A percentile compares a stretch with the other conserved stretches of the same genome.
These are phyloP conservation scores for Drosophila nr. perissopoda DNA, from an alignment of 2,888 invertebrate genomes.

Conservation along the genomic window DNA sequence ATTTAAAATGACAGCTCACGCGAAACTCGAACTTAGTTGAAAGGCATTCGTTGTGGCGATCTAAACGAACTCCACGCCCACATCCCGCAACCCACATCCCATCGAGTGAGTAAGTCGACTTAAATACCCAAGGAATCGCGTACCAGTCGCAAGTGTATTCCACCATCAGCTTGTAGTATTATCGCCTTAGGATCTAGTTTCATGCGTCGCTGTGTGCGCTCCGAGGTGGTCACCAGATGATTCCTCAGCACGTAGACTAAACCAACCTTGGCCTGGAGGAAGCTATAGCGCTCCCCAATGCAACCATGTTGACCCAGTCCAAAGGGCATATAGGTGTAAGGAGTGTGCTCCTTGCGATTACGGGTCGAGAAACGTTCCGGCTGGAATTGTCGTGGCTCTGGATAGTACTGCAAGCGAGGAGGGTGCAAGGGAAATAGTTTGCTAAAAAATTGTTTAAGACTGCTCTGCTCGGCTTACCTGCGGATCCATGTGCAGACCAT, in stretches of 20 bases:
- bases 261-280: constrained; percentile 83
- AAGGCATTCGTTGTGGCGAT: constrained; percentile 42
- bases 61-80: not conserved
- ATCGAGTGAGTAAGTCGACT: constrained; percentile 22
- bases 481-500: constrained; percentile 83
- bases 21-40: constrained; percentile 56
- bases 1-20: constrained; percentile 64
- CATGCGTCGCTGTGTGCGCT: constrained; percentile 75
- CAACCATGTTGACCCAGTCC: constrained; percentile 84
- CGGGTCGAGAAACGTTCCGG: constrained; percentile 84
- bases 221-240: constrained; percentile 79
- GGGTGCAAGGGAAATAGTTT: not conserved
- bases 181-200: constrained; percentile 81
- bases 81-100: not conserved
- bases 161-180: constrained; percentile 81
- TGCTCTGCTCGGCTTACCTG: constrained; percentile 60
- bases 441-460: not conserved
- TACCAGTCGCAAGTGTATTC: constrained; percentile 81
- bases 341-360: constrained; percentile 79
- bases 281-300: constrained; percentile 84
- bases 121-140: constrained; percentile 75
- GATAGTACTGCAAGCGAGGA: constrained; percentile 75
- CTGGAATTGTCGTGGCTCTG: constrained; percentile 81
- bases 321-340: constrained; percentile 84
- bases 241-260: constrained; percentile 82